Percentiles rank a stretch among this genome's conserved stretches.
phyloP scores from a whole-genome alignment of 2,888 invertebrate genomes.

The Aphodius granarius region DNA sequence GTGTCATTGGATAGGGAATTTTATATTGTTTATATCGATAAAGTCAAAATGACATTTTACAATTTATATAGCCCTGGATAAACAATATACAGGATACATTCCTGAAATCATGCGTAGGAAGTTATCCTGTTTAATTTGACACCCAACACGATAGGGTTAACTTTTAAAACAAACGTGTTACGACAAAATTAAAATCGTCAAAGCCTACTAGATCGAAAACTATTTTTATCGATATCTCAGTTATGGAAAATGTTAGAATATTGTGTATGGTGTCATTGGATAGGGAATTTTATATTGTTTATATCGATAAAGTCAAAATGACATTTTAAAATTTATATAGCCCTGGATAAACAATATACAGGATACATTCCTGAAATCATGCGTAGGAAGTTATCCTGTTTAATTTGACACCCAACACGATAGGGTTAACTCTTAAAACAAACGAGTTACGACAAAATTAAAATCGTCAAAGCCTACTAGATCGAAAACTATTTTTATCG shows the following conservation, averaged over 20 bases:
- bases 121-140: background rate
- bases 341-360: background rate
- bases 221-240: background rate
- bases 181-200: background rate
- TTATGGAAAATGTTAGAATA: background rate
- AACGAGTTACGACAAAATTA: background rate
- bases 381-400: background rate
- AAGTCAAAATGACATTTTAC: too few species aligned
- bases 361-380: background rate
- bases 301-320: background rate
- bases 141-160: background rate
- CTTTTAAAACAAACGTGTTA: background rate
- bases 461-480: background rate
- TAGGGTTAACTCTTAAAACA: background rate
- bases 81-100: slow-evolving; percentile 2
- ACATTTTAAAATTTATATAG: background rate
- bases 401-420: background rate
- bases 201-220: background rate
- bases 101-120: background rate
- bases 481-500: background rate
- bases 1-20: background rate
- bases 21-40: too few species aligned
- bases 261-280: background rate
- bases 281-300: background rate
- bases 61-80: too few species aligned